Conservation (phyloP, 1,140 invertebrate species). For the Dinothrombium tinctorium region DNA sequence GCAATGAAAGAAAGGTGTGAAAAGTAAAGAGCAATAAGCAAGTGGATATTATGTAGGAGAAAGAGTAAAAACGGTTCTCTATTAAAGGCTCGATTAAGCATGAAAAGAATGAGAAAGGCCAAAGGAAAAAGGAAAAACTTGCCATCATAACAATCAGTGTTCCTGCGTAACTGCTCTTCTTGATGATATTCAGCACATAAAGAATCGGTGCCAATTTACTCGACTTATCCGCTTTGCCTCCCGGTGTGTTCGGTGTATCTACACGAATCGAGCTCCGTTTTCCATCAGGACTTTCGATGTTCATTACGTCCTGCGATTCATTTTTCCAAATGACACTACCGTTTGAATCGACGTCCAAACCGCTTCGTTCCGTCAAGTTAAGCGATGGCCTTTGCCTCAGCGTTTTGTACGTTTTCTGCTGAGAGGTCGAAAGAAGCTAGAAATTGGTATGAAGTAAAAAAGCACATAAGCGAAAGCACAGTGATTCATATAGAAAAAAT, state of each 20-base stretch:
- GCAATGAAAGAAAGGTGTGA: too few relatives aligned
- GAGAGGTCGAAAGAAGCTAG: slow-evolving; percentile 2
- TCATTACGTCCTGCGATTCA: background rate
- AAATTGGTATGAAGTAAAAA: too few relatives aligned
- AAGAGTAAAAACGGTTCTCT: too few relatives aligned
- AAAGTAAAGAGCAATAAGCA: slow-evolving; percentile 2
- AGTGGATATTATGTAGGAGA: too few relatives aligned
- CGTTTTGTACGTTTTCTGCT: slow-evolving; percentile 9
- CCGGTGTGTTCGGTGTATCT: slow-evolving; percentile 28
- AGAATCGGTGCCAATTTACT: slow-evolving; percentile 30
- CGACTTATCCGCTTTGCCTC: background rate
- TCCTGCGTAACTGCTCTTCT: slow-evolving; percentile 56
- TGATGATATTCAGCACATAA: slow-evolving; percentile 39
- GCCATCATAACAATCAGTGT: slow-evolving; percentile 84
- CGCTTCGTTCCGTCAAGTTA: too few relatives aligned
- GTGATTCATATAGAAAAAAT: too few relatives aligned
- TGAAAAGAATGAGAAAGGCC: too few relatives aligned
- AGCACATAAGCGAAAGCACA: too few relatives aligned
- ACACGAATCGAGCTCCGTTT: slow-evolving; percentile 17
- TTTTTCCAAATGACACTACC: background rate
- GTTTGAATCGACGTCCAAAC: background rate
- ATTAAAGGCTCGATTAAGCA: too few relatives aligned
- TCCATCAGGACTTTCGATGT: background rate
- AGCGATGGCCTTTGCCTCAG: background rate
- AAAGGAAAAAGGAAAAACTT: too few relatives aligned